These are phyloP conservation scores for Psittacara wagleri DNA, from an alignment of 2,113 vertebrate species.

Conservation along the genomic window DNA sequence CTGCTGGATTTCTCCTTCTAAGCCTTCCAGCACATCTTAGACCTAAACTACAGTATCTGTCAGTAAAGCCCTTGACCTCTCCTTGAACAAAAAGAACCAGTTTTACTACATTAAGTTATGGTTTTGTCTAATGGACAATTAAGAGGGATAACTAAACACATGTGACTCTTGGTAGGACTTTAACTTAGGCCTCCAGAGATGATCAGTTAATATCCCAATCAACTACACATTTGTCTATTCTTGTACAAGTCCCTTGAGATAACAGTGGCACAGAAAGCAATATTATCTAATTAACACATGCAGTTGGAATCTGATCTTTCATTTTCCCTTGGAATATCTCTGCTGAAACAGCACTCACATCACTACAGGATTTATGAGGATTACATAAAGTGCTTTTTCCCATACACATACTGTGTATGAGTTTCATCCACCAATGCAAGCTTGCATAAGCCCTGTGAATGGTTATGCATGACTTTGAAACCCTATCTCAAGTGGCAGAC, in stretches of 20 bases:
- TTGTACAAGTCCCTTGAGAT: neutral
- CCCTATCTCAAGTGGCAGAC: slow-evolving; percentile 6
- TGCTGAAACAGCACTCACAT: neutral
- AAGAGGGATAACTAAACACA: neutral
- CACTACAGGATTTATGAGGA: slow-evolving; percentile 25
- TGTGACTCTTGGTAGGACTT: neutral
- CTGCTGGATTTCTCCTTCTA: slow-evolving; percentile 11
- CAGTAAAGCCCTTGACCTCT: neutral
- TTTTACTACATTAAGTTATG: neutral
- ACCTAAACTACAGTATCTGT: neutral
- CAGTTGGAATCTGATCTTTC: neutral
- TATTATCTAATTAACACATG: slow-evolving; percentile 45
- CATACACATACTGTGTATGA: neutral
- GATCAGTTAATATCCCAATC: slow-evolving; percentile 20
- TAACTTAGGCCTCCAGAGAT: neutral
- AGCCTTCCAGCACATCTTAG: neutral
- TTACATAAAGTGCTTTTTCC: slow-evolving; percentile 38
- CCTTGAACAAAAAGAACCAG: neutral
- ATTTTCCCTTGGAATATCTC: neutral
- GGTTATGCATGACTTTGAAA: slow-evolving; percentile 25
- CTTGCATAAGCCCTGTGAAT: slow-evolving; percentile 26
- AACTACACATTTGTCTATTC: neutral
- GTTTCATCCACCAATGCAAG: slow-evolving; percentile 19
- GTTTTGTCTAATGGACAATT: slow-evolving; percentile 39
- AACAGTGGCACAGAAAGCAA: slow-evolving; percentile 3